Base-by-base conservation (phyloP, 2,797 vertebrate genomes). In the Enteromius mattozi region DNA sequence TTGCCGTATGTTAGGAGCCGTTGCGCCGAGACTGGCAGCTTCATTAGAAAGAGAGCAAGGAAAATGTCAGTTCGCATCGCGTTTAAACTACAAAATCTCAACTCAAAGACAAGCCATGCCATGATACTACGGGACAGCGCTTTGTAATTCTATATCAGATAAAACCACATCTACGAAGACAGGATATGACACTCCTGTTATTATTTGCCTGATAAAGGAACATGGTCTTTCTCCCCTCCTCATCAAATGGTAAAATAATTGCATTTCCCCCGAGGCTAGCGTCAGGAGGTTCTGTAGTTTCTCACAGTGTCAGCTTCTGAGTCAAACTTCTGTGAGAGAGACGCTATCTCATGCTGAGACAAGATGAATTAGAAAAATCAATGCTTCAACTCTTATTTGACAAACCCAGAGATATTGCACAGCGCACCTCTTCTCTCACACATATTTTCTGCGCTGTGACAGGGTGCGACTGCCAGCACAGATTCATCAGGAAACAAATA, bases 161-260 rank as follows among this genome's bases (percentile, higher is more conserved):
- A 87, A 89, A 90, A 90, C 76, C 85, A 83, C 82, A 80, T 89
- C 90, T 85, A 87, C 87, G 74, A 90, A 93, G 90, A 92, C 87
- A 91, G 86, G 87, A 90, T 91, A 91, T 93, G 91, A 92, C 91
- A 94, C 92, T 91, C 81, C 82, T 90, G 89, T 91, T 93, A 92
- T 92, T 92, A 92, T 93, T 92, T 93, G 83, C 86, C 86, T 91
- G 87, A 92, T 89, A 89, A 87, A 91, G 83, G 71, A 89, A 90
- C 85, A 89, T 89, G 86, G 56, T 87, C 54, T 86, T 80, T 84
- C 85, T 71, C 69, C 54, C 83, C 61, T 83, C 51, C 82, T 89
- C 84, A 86, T 92, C 88, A 90, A 88, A 92, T 89, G 83, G 87
- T 85, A 87, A 84, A 92, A 91, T 93, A 92, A 93, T 92, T 91